Conservation (phyloP, 2,888 invertebrate species). For the Periphyllus acericola region DNA sequence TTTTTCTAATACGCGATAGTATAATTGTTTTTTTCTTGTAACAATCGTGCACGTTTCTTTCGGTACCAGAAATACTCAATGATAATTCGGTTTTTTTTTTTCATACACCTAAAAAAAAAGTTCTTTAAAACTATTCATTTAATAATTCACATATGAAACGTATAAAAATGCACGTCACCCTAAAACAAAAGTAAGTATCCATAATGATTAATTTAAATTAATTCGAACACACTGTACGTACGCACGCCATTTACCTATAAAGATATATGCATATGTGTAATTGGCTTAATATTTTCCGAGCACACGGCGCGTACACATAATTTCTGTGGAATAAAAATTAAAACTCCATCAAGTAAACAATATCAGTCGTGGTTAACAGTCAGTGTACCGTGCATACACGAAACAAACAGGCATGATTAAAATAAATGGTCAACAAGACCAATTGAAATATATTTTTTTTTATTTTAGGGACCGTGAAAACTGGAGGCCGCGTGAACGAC, state of each 20-base stretch:
- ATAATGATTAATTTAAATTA: background rate
- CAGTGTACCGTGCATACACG: background rate
- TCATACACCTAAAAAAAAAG: background rate
- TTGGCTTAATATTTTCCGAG: background rate
- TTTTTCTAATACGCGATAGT: too few relatives aligned
- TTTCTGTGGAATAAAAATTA: constrained; percentile 26
- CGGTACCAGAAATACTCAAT: background rate
- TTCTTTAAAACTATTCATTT: background rate
- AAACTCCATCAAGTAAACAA: constrained; percentile 39
- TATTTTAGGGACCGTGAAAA: constrained; percentile 52
- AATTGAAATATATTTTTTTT: constrained; percentile 52
- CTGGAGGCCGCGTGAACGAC: constrained; percentile 53
- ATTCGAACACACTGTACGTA: background rate
- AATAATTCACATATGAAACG: background rate
- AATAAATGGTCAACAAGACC: constrained; percentile 60
- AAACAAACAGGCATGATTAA: constrained; percentile 52
- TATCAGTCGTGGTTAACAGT: background rate
- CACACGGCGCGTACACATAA: background rate
- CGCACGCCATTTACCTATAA: background rate
- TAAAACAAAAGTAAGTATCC: background rate
- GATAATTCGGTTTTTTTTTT: background rate
- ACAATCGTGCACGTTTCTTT: too few relatives aligned
- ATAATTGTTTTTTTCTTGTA: too few relatives aligned
- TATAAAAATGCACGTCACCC: background rate
- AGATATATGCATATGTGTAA: background rate